These are phyloP conservation scores for Platygyra sinensis DNA, from an alignment of 64 coral and sea anemone species.

Conservation along the genomic window DNA sequence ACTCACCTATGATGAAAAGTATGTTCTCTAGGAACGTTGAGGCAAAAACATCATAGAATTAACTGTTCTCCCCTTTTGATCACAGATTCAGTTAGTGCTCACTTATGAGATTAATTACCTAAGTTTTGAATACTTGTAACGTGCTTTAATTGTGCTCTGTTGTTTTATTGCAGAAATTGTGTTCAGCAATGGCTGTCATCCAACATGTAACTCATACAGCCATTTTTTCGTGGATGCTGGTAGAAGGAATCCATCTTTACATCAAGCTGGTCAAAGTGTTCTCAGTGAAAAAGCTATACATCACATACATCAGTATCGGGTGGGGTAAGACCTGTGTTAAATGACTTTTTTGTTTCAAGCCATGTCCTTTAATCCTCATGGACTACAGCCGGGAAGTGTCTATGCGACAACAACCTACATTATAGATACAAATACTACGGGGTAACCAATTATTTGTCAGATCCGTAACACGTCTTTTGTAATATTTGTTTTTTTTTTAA, in stretches of 20 bases:
- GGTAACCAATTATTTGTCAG: background rate
- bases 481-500: background rate
- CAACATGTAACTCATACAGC: conserved; percentile 51
- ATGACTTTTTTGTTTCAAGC: no score
- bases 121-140: background rate
- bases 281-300: conserved; percentile 48
- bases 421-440: no score
- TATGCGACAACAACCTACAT: no score
- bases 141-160: background rate
- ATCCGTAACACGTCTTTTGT: background rate
- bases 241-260: conserved; percentile 79
- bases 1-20: no score
- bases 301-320: conserved; percentile 61
- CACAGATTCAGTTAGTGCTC: no score
- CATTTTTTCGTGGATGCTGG: conserved; percentile 71
- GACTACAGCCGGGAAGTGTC: no score
- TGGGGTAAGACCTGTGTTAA: conserved; percentile 45
- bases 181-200: conserved; percentile 43
- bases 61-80: no score
- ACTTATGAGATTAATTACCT: no score
- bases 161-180: conserved; percentile 34
- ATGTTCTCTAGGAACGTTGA: no score
- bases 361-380: no score
- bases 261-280: conserved; percentile 80
- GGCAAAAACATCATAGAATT: no score